Evolutionary conservation across 1,140 invertebrate genomes (phyloP).

Genomic region (Artemia franciscana): DNA sequence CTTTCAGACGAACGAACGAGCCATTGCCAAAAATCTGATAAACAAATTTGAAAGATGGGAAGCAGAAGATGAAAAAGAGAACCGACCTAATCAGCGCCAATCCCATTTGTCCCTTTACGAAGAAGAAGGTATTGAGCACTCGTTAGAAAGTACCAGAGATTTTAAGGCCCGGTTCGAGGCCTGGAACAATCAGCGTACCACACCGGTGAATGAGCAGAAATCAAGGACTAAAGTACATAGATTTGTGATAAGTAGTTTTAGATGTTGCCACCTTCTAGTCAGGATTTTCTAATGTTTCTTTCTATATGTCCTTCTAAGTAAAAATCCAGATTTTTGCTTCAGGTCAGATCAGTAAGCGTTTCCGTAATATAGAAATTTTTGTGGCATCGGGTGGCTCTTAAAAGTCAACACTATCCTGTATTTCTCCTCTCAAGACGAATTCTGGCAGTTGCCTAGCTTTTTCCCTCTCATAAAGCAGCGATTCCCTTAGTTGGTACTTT

Average conservation of each 20-base stretch:
- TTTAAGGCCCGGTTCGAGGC: constrained; percentile 62
- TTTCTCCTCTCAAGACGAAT: too few relatives aligned
- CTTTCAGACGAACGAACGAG: constrained; percentile 39
- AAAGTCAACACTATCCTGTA: too few relatives aligned
- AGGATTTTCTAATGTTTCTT: too few relatives aligned
- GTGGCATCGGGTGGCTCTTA: too few relatives aligned
- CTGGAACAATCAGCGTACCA: constrained; percentile 28
- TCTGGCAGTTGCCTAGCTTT: too few relatives aligned
- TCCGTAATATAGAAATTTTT: too few relatives aligned
- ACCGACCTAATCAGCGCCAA: constrained; percentile 17
- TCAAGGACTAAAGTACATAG: constrained; percentile 46
- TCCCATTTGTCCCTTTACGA: constrained; percentile 12
- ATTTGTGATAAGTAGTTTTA: constrained; percentile 71
- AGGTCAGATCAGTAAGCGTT: too few relatives aligned
- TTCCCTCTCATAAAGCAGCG: too few relatives aligned
- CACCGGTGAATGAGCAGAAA: constrained; percentile 25
- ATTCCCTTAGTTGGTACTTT: too few relatives aligned
- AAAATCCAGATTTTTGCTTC: too few relatives aligned
- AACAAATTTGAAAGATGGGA: constrained; percentile 82
- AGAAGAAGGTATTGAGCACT: constrained; percentile 18
- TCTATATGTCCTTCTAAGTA: too few relatives aligned
- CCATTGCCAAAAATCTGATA: constrained; percentile 57
- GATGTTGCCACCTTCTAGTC: too few relatives aligned
- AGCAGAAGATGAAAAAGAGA: constrained; percentile 28
- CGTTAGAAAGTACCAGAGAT: constrained; percentile 49